phyloP scores from a whole-genome alignment of 2,113 vertebrate species.

The Eulacestoma nigropectus region DNA sequence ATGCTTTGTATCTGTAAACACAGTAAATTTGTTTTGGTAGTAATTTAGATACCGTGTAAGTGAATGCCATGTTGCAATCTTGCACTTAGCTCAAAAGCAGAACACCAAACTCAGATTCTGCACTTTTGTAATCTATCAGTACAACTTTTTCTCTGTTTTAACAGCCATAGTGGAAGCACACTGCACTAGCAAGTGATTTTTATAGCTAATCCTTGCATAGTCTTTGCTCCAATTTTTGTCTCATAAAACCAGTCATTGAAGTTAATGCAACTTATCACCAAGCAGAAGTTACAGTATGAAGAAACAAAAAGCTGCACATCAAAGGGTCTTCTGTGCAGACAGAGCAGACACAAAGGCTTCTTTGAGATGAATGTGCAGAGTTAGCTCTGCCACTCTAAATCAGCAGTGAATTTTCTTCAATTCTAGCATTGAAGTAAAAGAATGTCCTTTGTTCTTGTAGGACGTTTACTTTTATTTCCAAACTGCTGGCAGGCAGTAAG shows the following conservation, averaged over 20 bases:
- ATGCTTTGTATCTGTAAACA: not conserved
- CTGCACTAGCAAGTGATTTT: not conserved
- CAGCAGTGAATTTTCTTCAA: constrained; percentile 21
- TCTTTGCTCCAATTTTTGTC: not conserved
- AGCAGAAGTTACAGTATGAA: constrained; percentile 34
- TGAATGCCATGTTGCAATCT: not conserved
- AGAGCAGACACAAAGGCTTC: constrained; percentile 32
- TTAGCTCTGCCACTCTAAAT: constrained; percentile 13
- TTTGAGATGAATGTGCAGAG: constrained; percentile 31
- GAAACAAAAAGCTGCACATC: constrained; percentile 23
- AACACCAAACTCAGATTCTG: not conserved
- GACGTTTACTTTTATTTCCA: constrained; percentile 39
- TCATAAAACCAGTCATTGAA: not conserved
- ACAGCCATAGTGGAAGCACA: not conserved
- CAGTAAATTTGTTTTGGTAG: not conserved
- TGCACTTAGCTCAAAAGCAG: not conserved
- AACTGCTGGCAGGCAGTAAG: constrained; percentile 39
- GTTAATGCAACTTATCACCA: constrained; percentile 16
- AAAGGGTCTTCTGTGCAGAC: constrained; percentile 38
- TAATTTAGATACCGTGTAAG: not conserved
- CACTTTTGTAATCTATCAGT: not conserved
- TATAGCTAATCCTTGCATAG: not conserved
- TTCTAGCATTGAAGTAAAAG: constrained; percentile 27
- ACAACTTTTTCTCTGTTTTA: not conserved
- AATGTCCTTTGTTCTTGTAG: constrained; percentile 50